A percentile compares a stretch with the other conserved stretches of the same genome.
Evolutionary conservation across 2,888 invertebrate genomes (phyloP).

Genomic region (Noctua comes): DNA sequence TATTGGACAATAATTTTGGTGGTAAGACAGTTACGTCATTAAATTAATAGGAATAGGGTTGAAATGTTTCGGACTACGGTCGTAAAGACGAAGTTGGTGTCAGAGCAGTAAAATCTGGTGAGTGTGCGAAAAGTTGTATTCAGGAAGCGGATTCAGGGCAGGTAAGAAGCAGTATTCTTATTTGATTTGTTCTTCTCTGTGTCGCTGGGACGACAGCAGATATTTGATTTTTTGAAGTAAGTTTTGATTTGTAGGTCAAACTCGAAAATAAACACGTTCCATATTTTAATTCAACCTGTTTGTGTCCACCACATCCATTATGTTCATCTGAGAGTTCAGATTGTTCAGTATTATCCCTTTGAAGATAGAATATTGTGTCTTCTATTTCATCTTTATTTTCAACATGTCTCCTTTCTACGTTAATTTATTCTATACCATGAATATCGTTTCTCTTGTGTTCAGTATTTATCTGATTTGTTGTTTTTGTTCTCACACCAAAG

Average conservation of each 20-base stretch:
- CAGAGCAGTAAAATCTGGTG: conserved; percentile 24
- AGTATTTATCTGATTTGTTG: conserved; percentile 13
- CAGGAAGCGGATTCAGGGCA: background rate
- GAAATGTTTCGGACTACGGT: conserved; percentile 32
- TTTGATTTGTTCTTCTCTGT: background rate
- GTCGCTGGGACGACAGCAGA: background rate
- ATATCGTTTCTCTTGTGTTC: conserved; percentile 5
- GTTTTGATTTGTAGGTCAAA: background rate
- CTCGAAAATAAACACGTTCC: background rate
- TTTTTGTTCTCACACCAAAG: conserved; percentile 21
- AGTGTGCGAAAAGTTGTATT: conserved; percentile 22
- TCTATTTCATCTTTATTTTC: background rate
- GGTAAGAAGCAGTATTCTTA: background rate
- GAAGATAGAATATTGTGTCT: background rate
- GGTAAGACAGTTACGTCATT: conserved; percentile 71
- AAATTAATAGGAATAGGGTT: conserved; percentile 65
- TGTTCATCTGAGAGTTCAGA: background rate
- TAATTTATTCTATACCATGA: background rate
- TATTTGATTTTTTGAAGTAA: background rate
- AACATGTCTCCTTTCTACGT: background rate
- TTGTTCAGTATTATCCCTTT: background rate
- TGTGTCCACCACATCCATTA: background rate
- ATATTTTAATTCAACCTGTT: background rate
- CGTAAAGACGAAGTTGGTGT: conserved; percentile 16
- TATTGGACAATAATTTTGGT: conserved; percentile 76